Conservation (phyloP, 2,113 vertebrate genomes). For the Telmatochromis sp. region DNA sequence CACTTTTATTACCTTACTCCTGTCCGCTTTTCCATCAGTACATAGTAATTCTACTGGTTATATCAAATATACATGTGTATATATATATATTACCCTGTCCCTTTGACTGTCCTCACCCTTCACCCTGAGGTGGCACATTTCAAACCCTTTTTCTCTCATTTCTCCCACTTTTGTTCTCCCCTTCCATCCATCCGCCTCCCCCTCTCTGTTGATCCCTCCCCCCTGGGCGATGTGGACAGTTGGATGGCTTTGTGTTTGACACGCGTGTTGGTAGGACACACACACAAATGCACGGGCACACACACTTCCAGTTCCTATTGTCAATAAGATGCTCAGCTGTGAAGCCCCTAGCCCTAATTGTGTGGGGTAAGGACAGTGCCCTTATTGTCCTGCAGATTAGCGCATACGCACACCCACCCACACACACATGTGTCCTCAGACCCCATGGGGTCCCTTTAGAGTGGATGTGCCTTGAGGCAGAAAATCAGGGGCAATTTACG, state of each 20-base stretch:
- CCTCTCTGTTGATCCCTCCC: background rate
- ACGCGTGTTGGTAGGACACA: conserved; percentile 51
- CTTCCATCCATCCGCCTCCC: background rate
- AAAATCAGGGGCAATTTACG: conserved; percentile 70
- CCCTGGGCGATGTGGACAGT: conserved; percentile 45
- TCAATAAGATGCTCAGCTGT: conserved; percentile 61
- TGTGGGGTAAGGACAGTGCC: conserved; percentile 26
- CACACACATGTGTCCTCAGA: conserved; percentile 13
- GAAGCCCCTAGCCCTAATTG: conserved; percentile 48
- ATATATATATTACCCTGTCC: background rate
- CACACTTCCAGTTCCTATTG: conserved; percentile 36
- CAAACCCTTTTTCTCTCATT: conserved; percentile 21
- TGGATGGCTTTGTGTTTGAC: conserved; percentile 65
- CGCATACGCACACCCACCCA: conserved; percentile 5
- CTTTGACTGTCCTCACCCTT: background rate
- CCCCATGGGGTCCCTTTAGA: conserved; percentile 66
- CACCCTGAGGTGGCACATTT: background rate
- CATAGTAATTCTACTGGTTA: background rate
- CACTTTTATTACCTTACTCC: background rate
- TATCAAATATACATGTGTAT: background rate
- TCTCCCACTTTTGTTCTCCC: background rate
- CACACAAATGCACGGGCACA: background rate
- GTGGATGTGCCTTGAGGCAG: conserved; percentile 69
- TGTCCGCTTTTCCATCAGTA: conserved; percentile 20
- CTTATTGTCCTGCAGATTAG: conserved; percentile 66